A percentile compares a stretch with the other conserved stretches of the same genome.
phyloP scores from a whole-genome alignment of 2,113 vertebrate genomes.

The Mesembrinibis cayennensis region DNA sequence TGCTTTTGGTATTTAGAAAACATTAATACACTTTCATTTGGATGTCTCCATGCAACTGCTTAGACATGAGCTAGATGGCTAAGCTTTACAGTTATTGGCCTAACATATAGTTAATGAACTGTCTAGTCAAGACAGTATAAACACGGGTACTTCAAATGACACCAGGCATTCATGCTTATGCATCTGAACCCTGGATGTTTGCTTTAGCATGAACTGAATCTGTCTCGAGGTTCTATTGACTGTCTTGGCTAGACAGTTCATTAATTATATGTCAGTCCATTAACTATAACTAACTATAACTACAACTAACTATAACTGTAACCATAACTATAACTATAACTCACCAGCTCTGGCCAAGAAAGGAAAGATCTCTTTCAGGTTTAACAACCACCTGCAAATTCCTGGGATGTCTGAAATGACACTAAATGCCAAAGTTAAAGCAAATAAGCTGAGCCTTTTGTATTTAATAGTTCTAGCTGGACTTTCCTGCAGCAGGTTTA shows the following conservation, averaged over 20 bases:
- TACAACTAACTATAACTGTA: no score
- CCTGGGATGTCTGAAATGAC: neutral
- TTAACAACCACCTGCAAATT: neutral
- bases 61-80: neutral
- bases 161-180: neutral
- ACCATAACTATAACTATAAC: neutral
- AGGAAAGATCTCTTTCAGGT: neutral
- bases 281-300: neutral
- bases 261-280: neutral
- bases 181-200: neutral
- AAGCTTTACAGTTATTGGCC: conserved; percentile 27
- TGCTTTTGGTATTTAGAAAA: neutral
- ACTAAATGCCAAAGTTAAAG: neutral
- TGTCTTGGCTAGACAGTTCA: neutral
- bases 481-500: neutral
- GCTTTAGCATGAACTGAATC: neutral
- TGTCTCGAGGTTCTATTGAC: neutral
- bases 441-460: neutral
- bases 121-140: conserved; percentile 1
- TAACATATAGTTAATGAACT: conserved; percentile 42
- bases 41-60: neutral
- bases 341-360: neutral
- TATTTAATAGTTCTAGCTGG: neutral
- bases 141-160: neutral
- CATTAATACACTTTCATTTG: neutral